These are phyloP conservation scores for Neodiprion fabricii DNA, from an alignment of 1,140 invertebrate genomes.

Conservation along the genomic window DNA sequence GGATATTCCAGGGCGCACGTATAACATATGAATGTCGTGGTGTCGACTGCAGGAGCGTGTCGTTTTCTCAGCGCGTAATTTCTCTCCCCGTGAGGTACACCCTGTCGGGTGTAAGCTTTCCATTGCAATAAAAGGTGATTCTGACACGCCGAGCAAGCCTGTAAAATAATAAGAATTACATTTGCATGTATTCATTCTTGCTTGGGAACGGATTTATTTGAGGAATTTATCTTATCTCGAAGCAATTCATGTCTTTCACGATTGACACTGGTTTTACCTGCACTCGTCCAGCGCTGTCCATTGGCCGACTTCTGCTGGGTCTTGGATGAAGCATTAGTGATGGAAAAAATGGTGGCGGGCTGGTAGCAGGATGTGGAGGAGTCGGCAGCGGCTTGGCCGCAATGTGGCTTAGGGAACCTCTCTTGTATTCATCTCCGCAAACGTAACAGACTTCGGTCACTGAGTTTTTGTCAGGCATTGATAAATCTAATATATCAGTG, in stretches of 20 bases:
- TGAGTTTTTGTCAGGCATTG: conserved; percentile 90
- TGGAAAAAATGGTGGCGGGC: conserved; percentile 80
- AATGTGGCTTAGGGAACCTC: conserved; percentile 75
- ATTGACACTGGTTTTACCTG: conserved; percentile 45
- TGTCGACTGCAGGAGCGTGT: conserved; percentile 68
- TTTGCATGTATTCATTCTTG: not conserved
- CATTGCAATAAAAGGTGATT: conserved; percentile 84
- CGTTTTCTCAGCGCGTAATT: conserved; percentile 81
- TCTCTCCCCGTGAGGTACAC: conserved; percentile 76
- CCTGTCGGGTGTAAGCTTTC: conserved; percentile 69
- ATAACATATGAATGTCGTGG: conserved; percentile 86
- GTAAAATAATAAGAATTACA: conserved; percentile 23
- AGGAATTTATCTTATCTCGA: not conserved
- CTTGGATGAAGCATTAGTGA: conserved; percentile 83
- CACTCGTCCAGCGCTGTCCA: conserved; percentile 82
- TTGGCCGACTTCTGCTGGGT: conserved; percentile 80
- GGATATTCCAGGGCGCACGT: conserved; percentile 83
- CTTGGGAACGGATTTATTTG: not conserved
- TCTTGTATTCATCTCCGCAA: conserved; percentile 85
- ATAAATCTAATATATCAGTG: conserved; percentile 83
- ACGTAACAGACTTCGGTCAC: conserved; percentile 88
- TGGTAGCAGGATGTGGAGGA: conserved; percentile 49
- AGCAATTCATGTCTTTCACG: too few relatives aligned
- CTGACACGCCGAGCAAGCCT: conserved; percentile 81
- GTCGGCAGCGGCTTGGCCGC: conserved; percentile 66